Base-by-base conservation (phyloP, 2,888 invertebrate species). In the Didymodactylos carnosus region DNA sequence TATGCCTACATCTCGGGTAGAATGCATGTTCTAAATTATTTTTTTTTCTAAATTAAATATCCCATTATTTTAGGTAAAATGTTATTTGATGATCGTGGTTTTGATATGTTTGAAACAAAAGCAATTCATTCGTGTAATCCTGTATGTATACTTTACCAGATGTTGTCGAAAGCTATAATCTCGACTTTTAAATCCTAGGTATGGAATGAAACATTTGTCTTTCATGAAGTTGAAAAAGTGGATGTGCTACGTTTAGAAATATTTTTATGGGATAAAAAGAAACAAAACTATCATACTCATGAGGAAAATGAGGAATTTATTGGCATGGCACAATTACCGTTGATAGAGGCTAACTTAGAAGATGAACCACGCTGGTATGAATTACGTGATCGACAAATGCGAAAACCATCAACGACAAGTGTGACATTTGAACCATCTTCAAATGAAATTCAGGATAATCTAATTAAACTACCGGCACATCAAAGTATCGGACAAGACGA, bases 131-230 rank as follows among this genome's bases (percentile, higher is more conserved):
- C 91, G 0, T 90, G 89, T 81, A 91, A 90, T 82, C 92, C 93
- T 2, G 90, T 91, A 73, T 62, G 19, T 62, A n/a, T n/a, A n/a
- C n/a, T n/a, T n/a, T n/a, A n/a, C n/a, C n/a, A n/a, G n/a, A n/a
- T n/a, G n/a, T n/a, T n/a, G n/a, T n/a, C n/a, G n/a, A n/a, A n/a
- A n/a, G n/a, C n/a, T n/a, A n/a, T n/a, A n/a, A n/a, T n/a, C n/a
- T n/a, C n/a, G n/a, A n/a, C n/a, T n/a, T n/a, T n/a, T n/a, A n/a
- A n/a, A n/a, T n/a, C n/a, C n/a, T n/a, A n/a, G n/a, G n/a, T n/a
- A n/a, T 93, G 93, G 93, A 92, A 93, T 82, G 91, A 92, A 25
- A 92, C 91, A 27, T 86, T 92, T 40, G 89, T 89, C 75, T 91
- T 92, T 81, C 76, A 78, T 23, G 78, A 79, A 70, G 69, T 53